phyloP scores from a whole-genome alignment of 2,888 invertebrate species.

The Lordiphosa andalusiaca region DNA sequence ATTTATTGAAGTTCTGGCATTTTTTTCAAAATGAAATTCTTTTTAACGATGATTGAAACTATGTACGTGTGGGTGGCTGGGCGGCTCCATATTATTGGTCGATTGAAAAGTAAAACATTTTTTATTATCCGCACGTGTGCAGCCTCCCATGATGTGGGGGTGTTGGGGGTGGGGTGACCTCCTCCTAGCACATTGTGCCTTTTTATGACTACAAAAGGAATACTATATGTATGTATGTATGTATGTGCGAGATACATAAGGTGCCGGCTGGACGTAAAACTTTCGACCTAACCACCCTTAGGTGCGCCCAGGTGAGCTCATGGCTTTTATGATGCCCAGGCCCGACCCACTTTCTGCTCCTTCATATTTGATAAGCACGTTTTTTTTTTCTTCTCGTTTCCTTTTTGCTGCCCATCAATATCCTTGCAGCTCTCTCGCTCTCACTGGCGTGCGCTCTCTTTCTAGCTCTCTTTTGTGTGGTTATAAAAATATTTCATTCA shows the following conservation, averaged over 20 bases:
- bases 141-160: slow-evolving; percentile 41
- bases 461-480: slow-evolving; percentile 35
- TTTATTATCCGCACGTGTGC: slow-evolving; percentile 73
- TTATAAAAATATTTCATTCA: slow-evolving; percentile 78
- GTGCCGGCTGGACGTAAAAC: slow-evolving; percentile 56
- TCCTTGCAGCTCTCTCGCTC: slow-evolving; percentile 29
- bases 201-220: slow-evolving; percentile 58
- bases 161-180: no score
- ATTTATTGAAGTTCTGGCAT: slow-evolving; percentile 73
- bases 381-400: slow-evolving; percentile 30
- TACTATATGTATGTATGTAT: neutral
- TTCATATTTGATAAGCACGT: slow-evolving; percentile 74
- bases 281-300: slow-evolving; percentile 69
- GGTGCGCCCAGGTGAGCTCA: slow-evolving; percentile 68
- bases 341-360: slow-evolving; percentile 65
- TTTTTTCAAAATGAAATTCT: slow-evolving; percentile 74
- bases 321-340: slow-evolving; percentile 66
- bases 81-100: slow-evolving; percentile 71
- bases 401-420: slow-evolving; percentile 57
- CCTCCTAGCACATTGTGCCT: slow-evolving; percentile 41
- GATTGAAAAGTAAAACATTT: slow-evolving; percentile 76
- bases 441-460: slow-evolving; percentile 12
- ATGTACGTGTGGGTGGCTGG: slow-evolving; percentile 33
- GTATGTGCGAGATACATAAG: slow-evolving; percentile 20
- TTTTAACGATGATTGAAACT: slow-evolving; percentile 73